Base-by-base conservation (phyloP, 2,113 vertebrate genomes). In the Sinosuthora webbiana region DNA sequence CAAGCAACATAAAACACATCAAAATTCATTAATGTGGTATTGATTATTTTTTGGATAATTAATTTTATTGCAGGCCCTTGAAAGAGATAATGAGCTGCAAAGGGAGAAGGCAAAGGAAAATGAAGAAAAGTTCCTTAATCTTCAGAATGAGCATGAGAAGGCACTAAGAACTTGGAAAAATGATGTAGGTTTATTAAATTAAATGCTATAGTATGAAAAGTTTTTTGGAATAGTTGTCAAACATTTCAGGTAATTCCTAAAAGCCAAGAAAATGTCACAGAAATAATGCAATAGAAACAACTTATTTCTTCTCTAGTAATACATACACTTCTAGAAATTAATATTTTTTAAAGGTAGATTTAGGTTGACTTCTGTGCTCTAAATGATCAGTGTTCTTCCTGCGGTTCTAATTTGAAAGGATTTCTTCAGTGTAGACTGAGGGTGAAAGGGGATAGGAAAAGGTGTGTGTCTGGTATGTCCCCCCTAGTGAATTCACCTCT, bases 31-130 rank as follows among this genome's bases (percentile, higher is more conserved):
- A 99, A 99, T 99, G 98, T 95, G 76, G 98, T 98, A 99, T 99
- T 99, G 99, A 99, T 99, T 99, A 98, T 98, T 98, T 98, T 98
- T 99, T 96, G 98, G 99, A 98, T 99, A 98, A 99, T 99, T 99
- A 99, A 99, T 99, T 99, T 99, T 99, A 99, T 98, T 98, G 98
- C 99, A 99, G 99, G 98, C 97, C 97, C 99, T 99, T 98, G 98
- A 99, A 98, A 98, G 98, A 98, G 99, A 99, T 98, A 99, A 99
- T 97, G 98, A 99, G 98, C 98, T 98, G 97, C 98, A 98, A 98
- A 98, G 96, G 97, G 98, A 98, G 98, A 98, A 98, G 97, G 97
- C 98, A 97, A 98, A 98, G 96, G 98, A 98, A 97, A 97, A 98
- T 98, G 98, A 99, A 98, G 98, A 99, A 97, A 98, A 98, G 97